A percentile compares a stretch with the other conserved stretches of the same genome.
Conservation (phyloP, 2,888 invertebrate genomes). For the Pediacus dermestoides region DNA sequence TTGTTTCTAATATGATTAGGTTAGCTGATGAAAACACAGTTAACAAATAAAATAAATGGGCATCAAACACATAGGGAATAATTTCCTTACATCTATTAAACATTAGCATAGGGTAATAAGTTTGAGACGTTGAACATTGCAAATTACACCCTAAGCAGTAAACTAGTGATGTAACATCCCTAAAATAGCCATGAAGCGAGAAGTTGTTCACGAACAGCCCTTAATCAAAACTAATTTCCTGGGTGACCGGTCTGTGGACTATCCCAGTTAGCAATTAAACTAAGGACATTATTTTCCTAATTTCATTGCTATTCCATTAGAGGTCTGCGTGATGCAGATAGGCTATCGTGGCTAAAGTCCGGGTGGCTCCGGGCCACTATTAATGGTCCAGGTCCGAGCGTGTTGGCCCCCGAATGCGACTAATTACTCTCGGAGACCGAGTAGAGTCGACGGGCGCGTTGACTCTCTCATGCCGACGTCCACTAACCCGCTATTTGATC, state of each 20-base stretch:
- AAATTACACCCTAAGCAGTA: constrained; percentile 25
- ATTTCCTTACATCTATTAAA: no score
- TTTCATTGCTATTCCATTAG: constrained; percentile 53
- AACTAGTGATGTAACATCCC: constrained; percentile 27
- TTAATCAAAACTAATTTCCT: constrained; percentile 50
- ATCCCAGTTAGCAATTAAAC: constrained; percentile 46
- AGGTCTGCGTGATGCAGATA: constrained; percentile 51
- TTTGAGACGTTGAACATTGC: constrained; percentile 22
- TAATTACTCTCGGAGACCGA: constrained; percentile 27
- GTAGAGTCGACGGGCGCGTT: constrained; percentile 9
- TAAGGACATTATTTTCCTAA: constrained; percentile 52
- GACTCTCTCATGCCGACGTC: constrained; percentile 14
- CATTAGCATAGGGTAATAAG: no score
- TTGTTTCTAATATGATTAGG: no score
- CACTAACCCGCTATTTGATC: constrained; percentile 30
- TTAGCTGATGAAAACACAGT: no score
- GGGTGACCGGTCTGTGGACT: constrained; percentile 39
- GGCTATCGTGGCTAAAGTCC: constrained; percentile 37
- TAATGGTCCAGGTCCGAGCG: constrained; percentile 30
- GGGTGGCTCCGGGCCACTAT: constrained; percentile 38
- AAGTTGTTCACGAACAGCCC: constrained; percentile 29
- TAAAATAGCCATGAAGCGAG: constrained; percentile 18
- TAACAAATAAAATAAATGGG: no score
- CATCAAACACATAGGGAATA: no score
- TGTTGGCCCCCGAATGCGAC: constrained; percentile 32